Base-by-base conservation (phyloP, 2,888 invertebrate genomes). In the Andrena chrysosceles region DNA sequence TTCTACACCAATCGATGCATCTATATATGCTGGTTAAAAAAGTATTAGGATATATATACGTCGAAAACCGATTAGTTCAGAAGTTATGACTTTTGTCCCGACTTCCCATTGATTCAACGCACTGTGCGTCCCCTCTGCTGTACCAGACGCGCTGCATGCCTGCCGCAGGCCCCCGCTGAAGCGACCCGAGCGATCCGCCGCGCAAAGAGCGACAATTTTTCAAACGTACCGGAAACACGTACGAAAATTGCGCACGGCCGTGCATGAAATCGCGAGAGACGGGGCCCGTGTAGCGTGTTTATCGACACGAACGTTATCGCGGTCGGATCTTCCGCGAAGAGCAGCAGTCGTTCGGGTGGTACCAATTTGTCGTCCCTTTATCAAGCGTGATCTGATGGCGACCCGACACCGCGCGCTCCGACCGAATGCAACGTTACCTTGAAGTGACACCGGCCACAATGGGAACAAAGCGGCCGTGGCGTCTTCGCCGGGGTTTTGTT, bases 321-420 rank as follows among this genome's bases (percentile, higher is more conserved):
- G 52, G 80, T 66, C 75, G 85, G 88, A 93, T 93, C 93, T 93
- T 90, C 71, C 88, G 90, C 89, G 91, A 88, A 89, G 90, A 91
- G 89, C 91, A 89, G 89, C 90, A 90, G 91, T 91, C 91, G 91
- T 93, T 93, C 91, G 93, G 93, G 93, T 93, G 93, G 93, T 93
- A 93, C 91, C 93, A 93, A 94, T 94, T 94, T 93, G 93, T 94
- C 92, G 90, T 91, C 87, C 86, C 91, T 91, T 94, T 94, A 94
- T 94, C 94, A 91, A 89, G 89, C 92, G 91, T 93, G 92, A 93
- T 93, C 93, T 93, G 90, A 91, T 91, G 92, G 93, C 92, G 93
- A 93, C 91, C 93, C 92, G 93, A 93, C 93, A 93, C 93, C 93
- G 87, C 85, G 84, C 79, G 77, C 77, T 68, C 84, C 77, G 48